phyloP scores from a whole-genome alignment of 2,797 vertebrate genomes.

The Sebastes matsubarae region DNA sequence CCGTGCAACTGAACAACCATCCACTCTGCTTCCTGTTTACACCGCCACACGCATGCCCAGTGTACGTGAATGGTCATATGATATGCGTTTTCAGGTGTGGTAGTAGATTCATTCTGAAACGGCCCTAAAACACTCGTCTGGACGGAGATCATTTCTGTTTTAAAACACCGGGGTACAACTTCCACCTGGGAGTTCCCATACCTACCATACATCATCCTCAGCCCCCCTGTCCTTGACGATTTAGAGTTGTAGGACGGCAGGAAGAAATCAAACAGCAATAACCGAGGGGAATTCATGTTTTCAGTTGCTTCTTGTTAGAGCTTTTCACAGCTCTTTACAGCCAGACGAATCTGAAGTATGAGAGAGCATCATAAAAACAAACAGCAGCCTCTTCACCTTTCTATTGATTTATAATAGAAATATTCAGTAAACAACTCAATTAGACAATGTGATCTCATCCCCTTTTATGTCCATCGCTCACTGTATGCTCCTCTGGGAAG shows the following conservation, averaged over 20 bases:
- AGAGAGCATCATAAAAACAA: not conserved
- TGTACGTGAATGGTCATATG: not conserved
- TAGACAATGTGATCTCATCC: not conserved
- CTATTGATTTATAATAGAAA: not conserved
- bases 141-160: no score
- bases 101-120: no score
- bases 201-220: not conserved
- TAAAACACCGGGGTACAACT: not conserved
- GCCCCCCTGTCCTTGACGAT: not conserved
- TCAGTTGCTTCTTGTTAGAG: not conserved
- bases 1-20: not conserved
- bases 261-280: not conserved
- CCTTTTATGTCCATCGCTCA: no score
- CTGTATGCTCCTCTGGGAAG: no score
- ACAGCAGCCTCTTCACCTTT: not conserved
- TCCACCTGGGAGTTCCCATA: conserved; percentile 32
- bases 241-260: not conserved
- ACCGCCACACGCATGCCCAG: not conserved
- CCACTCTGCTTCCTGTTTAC: not conserved
- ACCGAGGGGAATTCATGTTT: not conserved
- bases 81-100: not conserved
- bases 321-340: not conserved
- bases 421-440: not conserved
- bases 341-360: not conserved
- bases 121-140: no score